These are phyloP conservation scores for Philotrypesis tridentata DNA, from an alignment of 1,140 invertebrate species.

Conservation along the genomic window DNA sequence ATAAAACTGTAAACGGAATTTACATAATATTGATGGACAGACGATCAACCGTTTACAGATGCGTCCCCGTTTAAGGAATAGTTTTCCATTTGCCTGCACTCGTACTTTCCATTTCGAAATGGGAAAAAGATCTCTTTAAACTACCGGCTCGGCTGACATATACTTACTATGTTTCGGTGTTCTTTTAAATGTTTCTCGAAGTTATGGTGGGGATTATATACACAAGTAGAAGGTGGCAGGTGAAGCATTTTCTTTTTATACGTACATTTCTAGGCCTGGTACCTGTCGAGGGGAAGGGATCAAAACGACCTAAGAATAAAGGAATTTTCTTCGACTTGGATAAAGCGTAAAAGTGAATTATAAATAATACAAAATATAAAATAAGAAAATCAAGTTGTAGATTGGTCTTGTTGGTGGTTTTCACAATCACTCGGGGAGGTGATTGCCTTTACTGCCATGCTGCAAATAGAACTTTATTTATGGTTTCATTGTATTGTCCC, in stretches of 20 bases:
- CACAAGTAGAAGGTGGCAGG: background rate
- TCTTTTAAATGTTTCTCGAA: background rate
- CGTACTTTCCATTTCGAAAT: constrained; percentile 17
- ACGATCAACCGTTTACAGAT: background rate
- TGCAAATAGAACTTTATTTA: too few relatives aligned
- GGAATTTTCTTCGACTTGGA: background rate
- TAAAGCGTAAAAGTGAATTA: too few relatives aligned
- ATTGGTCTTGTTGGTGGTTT: too few relatives aligned
- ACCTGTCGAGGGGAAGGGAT: background rate
- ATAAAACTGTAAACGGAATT: background rate
- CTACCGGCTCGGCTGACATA: background rate
- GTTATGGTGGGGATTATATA: background rate
- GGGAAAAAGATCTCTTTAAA: constrained; percentile 27
- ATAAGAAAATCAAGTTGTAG: too few relatives aligned
- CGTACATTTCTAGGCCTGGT: constrained; percentile 9
- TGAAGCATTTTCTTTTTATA: constrained; percentile 38
- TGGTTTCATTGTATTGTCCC: too few relatives aligned
- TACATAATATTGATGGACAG: background rate
- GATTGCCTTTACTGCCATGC: too few relatives aligned
- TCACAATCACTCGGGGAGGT: too few relatives aligned
- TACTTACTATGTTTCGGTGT: background rate
- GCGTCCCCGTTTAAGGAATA: background rate
- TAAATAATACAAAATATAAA: too few relatives aligned
- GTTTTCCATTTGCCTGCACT: constrained; percentile 16
- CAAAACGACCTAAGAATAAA: background rate